Evolutionary conservation across 1,140 invertebrate species (phyloP), one percentile per base, ranked within the genome.

Genomic region (Rhysida immarginata): DNA sequence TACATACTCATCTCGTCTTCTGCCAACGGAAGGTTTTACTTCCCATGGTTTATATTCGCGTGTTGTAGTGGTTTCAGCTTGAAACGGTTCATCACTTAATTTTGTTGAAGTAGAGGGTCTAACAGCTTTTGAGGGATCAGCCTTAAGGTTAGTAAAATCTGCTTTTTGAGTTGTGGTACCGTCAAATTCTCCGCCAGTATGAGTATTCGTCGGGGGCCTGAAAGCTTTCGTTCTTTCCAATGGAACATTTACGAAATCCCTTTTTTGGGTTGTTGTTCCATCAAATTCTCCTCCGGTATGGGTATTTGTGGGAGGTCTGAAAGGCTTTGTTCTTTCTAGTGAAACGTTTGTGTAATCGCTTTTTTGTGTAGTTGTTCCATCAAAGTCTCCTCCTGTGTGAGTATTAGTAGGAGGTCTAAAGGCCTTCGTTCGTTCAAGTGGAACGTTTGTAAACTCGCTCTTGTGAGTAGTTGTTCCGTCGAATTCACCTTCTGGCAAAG

Each of bases 31-130:
- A 51, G 62, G 60, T 45, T 65, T 61, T 3, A 64, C 56, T 53
- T 66, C 63, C 70, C 70, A 72, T 54, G 57, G 63, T 21, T 65
- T 62, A 57, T 64, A 73, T 61, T 72, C 71, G 50, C 62, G 62
- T 51, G 63, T 66, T 35, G 66, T 61, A 16, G 71, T 72, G 14
- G 71, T 72, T 43, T 61, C 58, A 59, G 66, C 66, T 13, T 68
- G 62, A 53, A 73, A 65, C 16, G 65, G 67, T 5, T 62, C 56
- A 20, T 41, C 49, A 41, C 53, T 52, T 14, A 60, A 18, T 21
- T 58, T 54, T 20, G 57, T 57, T 52, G 51, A 52, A 27, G 46
- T 58, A 35, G 43, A 44, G 0, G 56, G 59, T 0, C 59, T 27
- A 25, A 58, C 43, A 3, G 59, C 56, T 18, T 23, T 60, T n/a